Evolutionary conservation across 2,888 invertebrate species (phyloP), one percentile per base, ranked within the genome.

Genomic region (Gnatocerus cornutus): DNA sequence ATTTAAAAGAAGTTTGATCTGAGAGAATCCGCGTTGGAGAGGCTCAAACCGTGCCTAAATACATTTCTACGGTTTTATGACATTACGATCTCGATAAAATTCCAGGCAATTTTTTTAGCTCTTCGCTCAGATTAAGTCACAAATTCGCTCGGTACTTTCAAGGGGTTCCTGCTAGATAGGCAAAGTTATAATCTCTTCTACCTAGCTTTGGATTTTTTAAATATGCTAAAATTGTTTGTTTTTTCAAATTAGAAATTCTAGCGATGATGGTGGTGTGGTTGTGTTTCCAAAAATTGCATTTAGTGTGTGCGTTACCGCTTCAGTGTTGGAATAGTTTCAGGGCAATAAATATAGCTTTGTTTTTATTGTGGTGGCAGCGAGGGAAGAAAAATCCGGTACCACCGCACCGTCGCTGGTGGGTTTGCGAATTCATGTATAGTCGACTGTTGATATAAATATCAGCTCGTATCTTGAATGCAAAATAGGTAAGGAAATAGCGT

Each of bases 401-500:
- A 53, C 13, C 64, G 41, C 13, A 52, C 13, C 64, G 41, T 52
- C 46, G 46, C 48, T 55, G 65, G 65, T 65, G 65, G 56, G 46
- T 27, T 65, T 55, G 14, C 65, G 48, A 48, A 56, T 48, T 52
- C 63, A 53, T 53, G 63, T 63, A 52, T 21, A 43, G 63, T 41
- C 53, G 63, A 71, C 69, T 71, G 72, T 74, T 74, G 74, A 76
- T 76, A 75, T 77, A 75, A 77, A 76, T 77, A 77, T 76, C 76
- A 72, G 73, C 71, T 71, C 73, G 73, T 73, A 77, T 77, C 77
- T 76, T 76, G 76, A 77, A 78, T 78, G 77, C 76, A 77, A 79
- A 78, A 73, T 79, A 78, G 78, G 78, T 74, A 78, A 78, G 76
- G 77, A 76, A 76, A 77, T 74, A 74, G 71, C 76, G 72, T 71